Evolutionary conservation across 2,797 vertebrate genomes (phyloP), one percentile per base, ranked within the genome.

Genomic region (Pterois miles): DNA sequence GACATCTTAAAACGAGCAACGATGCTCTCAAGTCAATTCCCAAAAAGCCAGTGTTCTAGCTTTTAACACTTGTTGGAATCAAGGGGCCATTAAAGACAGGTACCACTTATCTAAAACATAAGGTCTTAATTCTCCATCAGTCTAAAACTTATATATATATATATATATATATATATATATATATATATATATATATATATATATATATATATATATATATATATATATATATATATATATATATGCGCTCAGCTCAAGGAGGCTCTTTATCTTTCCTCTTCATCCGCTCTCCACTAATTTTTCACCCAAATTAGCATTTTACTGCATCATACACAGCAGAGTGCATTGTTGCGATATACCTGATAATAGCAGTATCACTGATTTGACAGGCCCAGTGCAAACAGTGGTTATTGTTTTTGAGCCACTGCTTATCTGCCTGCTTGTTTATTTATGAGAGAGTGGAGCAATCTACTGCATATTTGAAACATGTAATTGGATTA

Each of bases 401-500:
- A 90, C 71, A 83, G 9, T 71, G 66, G 83, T 89, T 84, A 92
- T 89, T 90, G 62, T 80, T 86, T 91, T 74, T 58, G 75, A 86
- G 83, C 36, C 25, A 57, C 66, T 69, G 80, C 84, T 86, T 90
- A 89, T 91, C 87, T 89, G 62, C 57, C 65, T 74, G 43, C 40
- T 88, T 86, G 83, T 89, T 90, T 89, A 91, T 92, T 90, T 79
- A 87, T 84, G 66, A 81, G 50, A 20, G 43, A 69, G 65, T 63
- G 33, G 58, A 69, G 52, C 74, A 69, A 87, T 87, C 84, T 73
- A 31, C 74, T 83, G 72, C 84, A 82, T 90, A 89, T 92, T 91
- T 83, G 46, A 92, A 86, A 84, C 60, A 76, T 85, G 71, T 78
- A 82, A 91, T 94, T 86, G 74, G 74, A 93, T 92, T 86, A 87